Percentiles rank a stretch among this genome's conserved stretches.
phyloP scores from a whole-genome alignment of 2,888 invertebrate genomes.

The Ashinkailepas kermadecensis region DNA sequence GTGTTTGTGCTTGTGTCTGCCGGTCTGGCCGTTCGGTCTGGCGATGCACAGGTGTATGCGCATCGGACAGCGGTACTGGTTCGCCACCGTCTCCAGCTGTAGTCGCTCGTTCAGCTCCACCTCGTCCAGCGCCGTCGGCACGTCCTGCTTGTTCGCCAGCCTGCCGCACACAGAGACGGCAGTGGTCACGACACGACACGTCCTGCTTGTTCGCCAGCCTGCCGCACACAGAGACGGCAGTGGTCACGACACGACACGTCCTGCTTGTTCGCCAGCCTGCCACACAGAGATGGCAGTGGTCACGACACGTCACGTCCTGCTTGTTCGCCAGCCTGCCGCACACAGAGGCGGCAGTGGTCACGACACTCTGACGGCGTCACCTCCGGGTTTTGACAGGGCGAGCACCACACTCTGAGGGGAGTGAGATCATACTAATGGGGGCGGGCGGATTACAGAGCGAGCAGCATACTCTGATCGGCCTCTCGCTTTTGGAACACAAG shows the following conservation, averaged over 20 bases:
- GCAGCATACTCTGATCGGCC: no score
- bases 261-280: conserved; percentile 74
- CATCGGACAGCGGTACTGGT: conserved; percentile 13
- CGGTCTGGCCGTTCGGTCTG: neutral
- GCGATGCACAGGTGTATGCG: conserved; percentile 2
- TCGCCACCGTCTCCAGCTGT: conserved; percentile 39
- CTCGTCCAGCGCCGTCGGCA: conserved; percentile 68
- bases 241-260: conserved; percentile 52
- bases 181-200: conserved; percentile 41
- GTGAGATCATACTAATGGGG: no score
- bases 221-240: conserved; percentile 33
- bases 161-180: conserved; percentile 41
- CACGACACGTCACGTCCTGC: conserved; percentile 67
- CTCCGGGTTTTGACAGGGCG: no score
- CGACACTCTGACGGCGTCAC: no score
- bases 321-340: conserved; percentile 89
- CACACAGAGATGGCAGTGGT: no score
- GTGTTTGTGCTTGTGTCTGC: neutral
- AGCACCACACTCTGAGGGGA: no score
- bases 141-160: conserved; percentile 80
- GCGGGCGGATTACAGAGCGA: no score
- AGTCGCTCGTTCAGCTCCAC: conserved; percentile 70
- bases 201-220: conserved; percentile 82
- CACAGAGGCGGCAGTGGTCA: no score
- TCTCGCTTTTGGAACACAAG: no score